Evolutionary conservation across 2,888 invertebrate species (phyloP).

Genomic region (Meganola albula): DNA sequence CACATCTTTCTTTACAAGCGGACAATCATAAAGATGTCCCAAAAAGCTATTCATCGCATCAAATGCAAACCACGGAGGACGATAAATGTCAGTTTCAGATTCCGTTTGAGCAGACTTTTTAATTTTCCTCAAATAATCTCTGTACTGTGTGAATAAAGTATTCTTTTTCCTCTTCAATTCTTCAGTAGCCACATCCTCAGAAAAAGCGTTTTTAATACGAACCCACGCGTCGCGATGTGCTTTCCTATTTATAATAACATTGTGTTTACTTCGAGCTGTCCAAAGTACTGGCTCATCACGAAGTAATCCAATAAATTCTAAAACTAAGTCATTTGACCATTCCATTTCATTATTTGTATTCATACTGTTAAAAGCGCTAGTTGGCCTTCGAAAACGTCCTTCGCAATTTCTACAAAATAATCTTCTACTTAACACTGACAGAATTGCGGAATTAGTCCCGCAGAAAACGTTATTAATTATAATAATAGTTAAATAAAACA

Average conservation of each 20-base stretch:
- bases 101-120: neutral
- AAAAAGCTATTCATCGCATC: neutral
- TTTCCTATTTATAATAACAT: neutral
- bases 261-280: neutral
- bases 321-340: neutral
- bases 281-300: neutral
- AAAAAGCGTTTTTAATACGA: neutral
- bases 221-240: constrained; percentile 1
- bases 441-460: too few relatives aligned
- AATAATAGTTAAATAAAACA: too few relatives aligned
- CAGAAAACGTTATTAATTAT: too few relatives aligned
- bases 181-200: neutral
- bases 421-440: too few relatives aligned
- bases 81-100: neutral
- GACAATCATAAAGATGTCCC: constrained; percentile 3
- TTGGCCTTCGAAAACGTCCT: too few relatives aligned
- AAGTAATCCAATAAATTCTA: neutral
- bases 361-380: constrained; percentile 4
- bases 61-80: neutral
- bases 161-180: constrained; percentile 1
- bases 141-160: neutral
- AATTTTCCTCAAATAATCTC: neutral
- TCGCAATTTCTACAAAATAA: too few relatives aligned
- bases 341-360: neutral
- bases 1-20: too few relatives aligned